Conservation (phyloP, 1,140 invertebrate species). For the Magallana gigas region DNA sequence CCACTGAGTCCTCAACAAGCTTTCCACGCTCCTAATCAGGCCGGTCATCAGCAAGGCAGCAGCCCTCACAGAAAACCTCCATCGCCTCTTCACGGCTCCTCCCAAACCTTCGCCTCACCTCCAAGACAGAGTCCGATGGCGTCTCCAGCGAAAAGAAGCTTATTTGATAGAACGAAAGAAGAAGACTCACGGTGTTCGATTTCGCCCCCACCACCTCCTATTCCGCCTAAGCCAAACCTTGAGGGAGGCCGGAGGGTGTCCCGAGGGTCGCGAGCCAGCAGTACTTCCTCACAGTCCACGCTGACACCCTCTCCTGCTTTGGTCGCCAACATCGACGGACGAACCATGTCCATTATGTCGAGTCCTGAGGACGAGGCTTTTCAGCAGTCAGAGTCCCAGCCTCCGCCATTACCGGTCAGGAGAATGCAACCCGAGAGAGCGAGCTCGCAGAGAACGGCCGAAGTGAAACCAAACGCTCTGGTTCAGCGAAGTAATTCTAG, state of each 20-base stretch:
- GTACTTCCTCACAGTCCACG: constrained; percentile 70
- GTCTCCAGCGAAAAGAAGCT: constrained; percentile 4
- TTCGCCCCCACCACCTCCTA: constrained; percentile 48
- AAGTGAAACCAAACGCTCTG: constrained; percentile 57
- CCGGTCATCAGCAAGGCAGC: constrained; percentile 43
- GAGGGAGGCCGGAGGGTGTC: constrained; percentile 63
- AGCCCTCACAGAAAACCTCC: constrained; percentile 63
- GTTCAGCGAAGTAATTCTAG: constrained; percentile 65
- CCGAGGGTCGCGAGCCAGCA: constrained; percentile 67
- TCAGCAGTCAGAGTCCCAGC: not conserved
- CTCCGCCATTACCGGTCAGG: constrained; percentile 27
- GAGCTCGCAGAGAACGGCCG: constrained; percentile 46
- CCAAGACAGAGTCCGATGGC: not conserved
- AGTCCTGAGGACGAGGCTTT: constrained; percentile 44
- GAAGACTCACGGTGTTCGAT: constrained; percentile 2
- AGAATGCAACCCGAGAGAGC: constrained; percentile 57
- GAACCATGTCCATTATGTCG: constrained; percentile 73
- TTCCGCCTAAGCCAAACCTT: constrained; percentile 55
- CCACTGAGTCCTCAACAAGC: constrained; percentile 64
- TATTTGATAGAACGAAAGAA: not conserved
- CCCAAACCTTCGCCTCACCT: not conserved
- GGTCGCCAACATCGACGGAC: constrained; percentile 74
- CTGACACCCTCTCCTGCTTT: constrained; percentile 71
- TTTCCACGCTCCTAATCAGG: not conserved
- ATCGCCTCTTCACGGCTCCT: constrained; percentile 43